Base-by-base conservation (phyloP, 1,140 invertebrate species). In the Trichonephila clavipes region DNA sequence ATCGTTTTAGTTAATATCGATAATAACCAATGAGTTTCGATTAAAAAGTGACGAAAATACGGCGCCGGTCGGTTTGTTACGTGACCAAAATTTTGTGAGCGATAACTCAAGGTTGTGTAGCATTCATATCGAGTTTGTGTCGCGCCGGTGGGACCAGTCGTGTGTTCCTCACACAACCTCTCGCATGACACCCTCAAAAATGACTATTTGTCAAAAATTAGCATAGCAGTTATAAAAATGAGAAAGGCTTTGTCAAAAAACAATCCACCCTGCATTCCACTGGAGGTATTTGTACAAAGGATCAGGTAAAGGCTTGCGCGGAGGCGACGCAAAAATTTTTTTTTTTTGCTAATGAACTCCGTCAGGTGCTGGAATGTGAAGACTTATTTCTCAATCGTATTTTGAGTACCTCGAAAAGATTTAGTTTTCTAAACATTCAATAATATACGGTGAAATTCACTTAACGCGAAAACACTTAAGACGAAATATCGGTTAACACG, bases 41-140 rank as follows among this genome's bases (percentile, higher is more conserved):
- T 90, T 77, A 82, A 69, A 90, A 90, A 82, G 89, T 90, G 89
- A 90, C 89, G 89, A 90, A 90, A 90, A 90, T 59, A n/a, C 28
- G 89, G 89, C 89, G 89, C 77, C 89, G 89, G 72, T 61, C 77
- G 44, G 89, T 90, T 88, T 81, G 14, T 21, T 28, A 90, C 89
- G 89, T 90, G 89, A 90, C 89, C 69, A 44, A 61, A 81, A 90
- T 90, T 28, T 19, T 77, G 28, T 34, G 28, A 16, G 28, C 12
- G 16, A 14, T 28, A 16, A 16, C 28, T 77, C 72, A 77, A 77
- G 72, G 72, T 77, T 77, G 72, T 77, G 72, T 77, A 16, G 72
- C 72, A 77, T 77, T 77, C 72, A 77, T 77, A 77, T 77, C 72
- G 72, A 77, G 72, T 40, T 77, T 77, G 24, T 77, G 72, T 77